A percentile compares a stretch with the other conserved stretches of the same genome.
Evolutionary conservation across 2,113 vertebrate species (phyloP).

Genomic region (rabbit (Oryctolagus cuniculus)): mOryCun1.1 NC_091447.1:18983501-18984000

Average conservation of each 20-base stretch:
- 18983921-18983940: not conserved
- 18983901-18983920: not conserved
- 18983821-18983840: not conserved
- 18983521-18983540: not conserved
- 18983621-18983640: not conserved
- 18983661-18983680: not conserved
- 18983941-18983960: not conserved
- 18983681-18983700: not conserved
- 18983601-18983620: not conserved
- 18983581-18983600: not conserved
- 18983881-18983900: not conserved
- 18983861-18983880: not conserved
- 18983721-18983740: conserved; percentile 15
- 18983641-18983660: not conserved
- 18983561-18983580: not conserved
- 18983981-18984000: not conserved
- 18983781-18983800: not conserved
- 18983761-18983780: not conserved
- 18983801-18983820: not conserved
- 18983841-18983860: not conserved
- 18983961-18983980: not conserved
- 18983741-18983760: not conserved
- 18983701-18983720: not conserved
- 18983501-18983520: not conserved
- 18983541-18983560: not conserved